phyloP scores from a whole-genome alignment of 2,113 vertebrate genomes.

The Guaruba guarouba region DNA sequence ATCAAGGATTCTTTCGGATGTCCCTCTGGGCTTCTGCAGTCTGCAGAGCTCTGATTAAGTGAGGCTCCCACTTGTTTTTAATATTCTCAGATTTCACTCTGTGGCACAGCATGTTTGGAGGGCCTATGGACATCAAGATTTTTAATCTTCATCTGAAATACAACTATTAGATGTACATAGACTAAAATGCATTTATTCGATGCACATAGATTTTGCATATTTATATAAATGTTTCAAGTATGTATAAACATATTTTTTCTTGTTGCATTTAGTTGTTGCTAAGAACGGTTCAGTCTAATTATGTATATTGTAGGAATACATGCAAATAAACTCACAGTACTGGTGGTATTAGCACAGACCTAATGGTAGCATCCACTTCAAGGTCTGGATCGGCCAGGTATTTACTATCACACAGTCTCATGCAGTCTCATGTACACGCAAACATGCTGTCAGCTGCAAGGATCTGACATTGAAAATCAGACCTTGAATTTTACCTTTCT shows the following conservation, averaged over 20 bases:
- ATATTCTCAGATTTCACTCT: neutral
- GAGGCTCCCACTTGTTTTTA: neutral
- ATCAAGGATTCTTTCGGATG: neutral
- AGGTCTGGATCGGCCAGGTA: neutral
- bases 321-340: accelerated
- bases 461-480: neutral
- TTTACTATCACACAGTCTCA: neutral
- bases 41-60: neutral
- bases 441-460: neutral
- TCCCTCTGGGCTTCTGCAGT: neutral
- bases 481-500: neutral
- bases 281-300: neutral
- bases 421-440: neutral
- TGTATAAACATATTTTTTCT: neutral
- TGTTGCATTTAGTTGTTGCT: neutral
- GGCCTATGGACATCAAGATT: neutral
- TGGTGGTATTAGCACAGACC: neutral
- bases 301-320: neutral
- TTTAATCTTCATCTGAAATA: neutral
- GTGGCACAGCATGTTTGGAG: neutral
- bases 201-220: accelerated
- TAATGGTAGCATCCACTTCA: neutral
- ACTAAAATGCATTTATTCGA: neutral
- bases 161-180: neutral
- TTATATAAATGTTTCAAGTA: neutral